Base-by-base conservation (phyloP, 2,113 vertebrate genomes). In the Varanus komodoensis region DNA sequence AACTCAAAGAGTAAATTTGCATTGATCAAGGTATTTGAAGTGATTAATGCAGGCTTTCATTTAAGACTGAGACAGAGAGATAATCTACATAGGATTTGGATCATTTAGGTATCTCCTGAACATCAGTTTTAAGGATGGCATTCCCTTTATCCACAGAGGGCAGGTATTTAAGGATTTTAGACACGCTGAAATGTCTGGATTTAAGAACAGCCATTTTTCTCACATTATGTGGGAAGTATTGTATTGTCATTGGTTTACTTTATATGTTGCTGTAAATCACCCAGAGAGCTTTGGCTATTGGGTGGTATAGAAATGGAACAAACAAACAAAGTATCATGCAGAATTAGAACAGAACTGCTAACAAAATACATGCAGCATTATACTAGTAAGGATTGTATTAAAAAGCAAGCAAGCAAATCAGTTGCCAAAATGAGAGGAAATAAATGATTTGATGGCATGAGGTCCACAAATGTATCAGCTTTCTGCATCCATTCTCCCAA, bases 401-500 rank as follows among this genome's bases (percentile, higher is more conserved):
- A 78, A 92, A n/a, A 69, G 83, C 68, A 93, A 91, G 74, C 93
- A 68, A 89, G 91, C 82, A 94, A n/a, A 90, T 91, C 91, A 91
- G 85, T 81, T 92, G 84, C 61, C 77, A 92, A 82, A 90, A 93
- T 57, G 23, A 25, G 3, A 89, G 52, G 8, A 1, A 52, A 78
- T 73, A 57, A 89, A 86, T 74, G 88, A 94, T 69, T 3, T 71
- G 86, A 93, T 32, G 84, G 93, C 82, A 64, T 68, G 3, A 87
- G 44, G 79, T 44, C 91, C 92, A 92, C 92, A 64, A 64, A 87
- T 19, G 86, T 23, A 64, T 89, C 91, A 61, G 88, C 91, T 89
- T 96, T 97, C 94, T 97, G 97, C 96, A 96, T 96, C 25, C 93
- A 87, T 91, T 97, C 94, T 97, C 96, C 93, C 88, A 94, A 96